These are phyloP conservation scores for Cebidichthys violaceus DNA, from an alignment of 2,113 vertebrate genomes.

Conservation along the genomic window DNA sequence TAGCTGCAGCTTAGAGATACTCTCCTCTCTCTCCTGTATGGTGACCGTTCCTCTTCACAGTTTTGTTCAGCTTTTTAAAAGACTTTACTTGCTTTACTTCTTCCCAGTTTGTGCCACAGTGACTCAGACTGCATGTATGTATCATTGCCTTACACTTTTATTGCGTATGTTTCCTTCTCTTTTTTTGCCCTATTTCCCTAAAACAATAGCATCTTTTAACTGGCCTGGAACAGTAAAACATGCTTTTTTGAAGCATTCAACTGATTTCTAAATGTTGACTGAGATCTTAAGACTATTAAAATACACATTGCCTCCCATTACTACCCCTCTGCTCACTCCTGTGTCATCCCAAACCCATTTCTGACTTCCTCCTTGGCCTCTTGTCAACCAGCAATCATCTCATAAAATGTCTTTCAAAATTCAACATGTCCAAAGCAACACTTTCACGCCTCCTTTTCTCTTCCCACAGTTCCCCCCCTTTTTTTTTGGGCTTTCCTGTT, in stretches of 20 bases:
- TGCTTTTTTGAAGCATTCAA: background rate
- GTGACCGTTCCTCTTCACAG: background rate
- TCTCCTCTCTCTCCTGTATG: background rate
- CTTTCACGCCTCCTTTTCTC: background rate
- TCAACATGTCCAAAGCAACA: background rate
- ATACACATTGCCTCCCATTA: background rate
- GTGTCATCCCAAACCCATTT: background rate
- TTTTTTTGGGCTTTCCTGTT: conserved; percentile 26
- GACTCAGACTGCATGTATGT: conserved; percentile 15
- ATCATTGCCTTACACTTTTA: background rate
- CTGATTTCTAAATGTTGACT: background rate
- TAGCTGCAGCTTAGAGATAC: background rate
- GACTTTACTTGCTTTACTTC: background rate
- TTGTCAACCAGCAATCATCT: background rate
- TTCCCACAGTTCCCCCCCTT: background rate
- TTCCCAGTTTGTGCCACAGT: background rate
- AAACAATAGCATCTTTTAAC: conserved; percentile 23
- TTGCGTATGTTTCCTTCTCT: conserved; percentile 64
- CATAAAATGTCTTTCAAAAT: background rate
- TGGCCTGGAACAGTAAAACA: background rate
- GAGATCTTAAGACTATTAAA: background rate
- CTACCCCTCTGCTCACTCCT: too few species aligned
- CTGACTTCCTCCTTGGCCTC: background rate
- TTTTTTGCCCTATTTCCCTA: conserved; percentile 43
- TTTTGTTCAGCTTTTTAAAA: background rate